Evolutionary conservation across 1,140 invertebrate species (phyloP).

Genomic region (Conopomorpha cramerella): DNA sequence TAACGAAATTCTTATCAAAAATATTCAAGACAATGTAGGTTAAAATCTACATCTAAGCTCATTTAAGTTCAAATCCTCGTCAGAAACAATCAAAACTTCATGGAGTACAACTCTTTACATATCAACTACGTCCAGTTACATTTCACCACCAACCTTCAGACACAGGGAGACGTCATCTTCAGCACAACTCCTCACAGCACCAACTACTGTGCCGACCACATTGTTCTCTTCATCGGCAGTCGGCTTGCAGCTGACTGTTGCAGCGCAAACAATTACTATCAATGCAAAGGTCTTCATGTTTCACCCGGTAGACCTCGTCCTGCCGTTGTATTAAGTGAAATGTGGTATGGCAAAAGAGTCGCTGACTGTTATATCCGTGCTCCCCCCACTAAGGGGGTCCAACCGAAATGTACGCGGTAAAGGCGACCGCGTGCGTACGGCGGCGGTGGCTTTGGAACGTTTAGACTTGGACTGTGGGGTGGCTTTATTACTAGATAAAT

Average conservation of each 20-base stretch:
- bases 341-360: constrained; percentile 20
- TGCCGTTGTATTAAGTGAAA: constrained; percentile 26
- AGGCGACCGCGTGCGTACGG: constrained; percentile 4
- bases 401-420: constrained; percentile 16
- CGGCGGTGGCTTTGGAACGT: constrained; percentile 11
- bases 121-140: no score
- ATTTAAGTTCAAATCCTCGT: no score
- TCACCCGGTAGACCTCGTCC: constrained; percentile 17
- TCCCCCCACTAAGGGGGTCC: constrained; percentile 24
- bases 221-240: constrained; percentile 51
- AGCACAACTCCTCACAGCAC: constrained; percentile 69
- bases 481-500: constrained; percentile 3
- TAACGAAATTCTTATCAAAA: no score
- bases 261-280: constrained; percentile 57
- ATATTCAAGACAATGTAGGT: no score
- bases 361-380: constrained; percentile 32
- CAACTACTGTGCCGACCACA: constrained; percentile 63
- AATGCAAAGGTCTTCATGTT: constrained; percentile 63
- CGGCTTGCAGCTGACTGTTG: constrained; percentile 58
- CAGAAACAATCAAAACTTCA: no score
- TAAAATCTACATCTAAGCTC: no score
- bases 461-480: constrained; percentile 11
- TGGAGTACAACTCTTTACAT: no score
- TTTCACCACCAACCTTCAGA: constrained; percentile 64
- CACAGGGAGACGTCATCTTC: constrained; percentile 73